A percentile compares a stretch with the other conserved stretches of the same genome.
Evolutionary conservation across 2,888 invertebrate genomes (phyloP).

Genomic region (Lacanobia wlatinum): DNA sequence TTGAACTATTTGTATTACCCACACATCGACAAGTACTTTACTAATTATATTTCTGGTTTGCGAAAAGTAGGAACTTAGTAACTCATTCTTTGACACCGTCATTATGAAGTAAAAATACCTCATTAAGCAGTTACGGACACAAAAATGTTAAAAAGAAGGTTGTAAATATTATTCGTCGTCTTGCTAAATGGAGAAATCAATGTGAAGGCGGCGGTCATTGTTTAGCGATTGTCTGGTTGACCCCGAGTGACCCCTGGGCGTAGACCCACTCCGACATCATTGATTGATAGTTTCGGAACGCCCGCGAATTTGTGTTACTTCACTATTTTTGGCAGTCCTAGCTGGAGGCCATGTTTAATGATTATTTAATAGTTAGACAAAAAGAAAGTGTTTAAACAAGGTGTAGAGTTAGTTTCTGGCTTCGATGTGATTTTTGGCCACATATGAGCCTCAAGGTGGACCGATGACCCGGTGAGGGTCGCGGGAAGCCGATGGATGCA

Average conservation of each 20-base stretch:
- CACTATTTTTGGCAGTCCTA: neutral
- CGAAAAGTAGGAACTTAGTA: neutral
- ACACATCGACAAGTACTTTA: no score
- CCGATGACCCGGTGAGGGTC: no score
- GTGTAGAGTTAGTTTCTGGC: neutral
- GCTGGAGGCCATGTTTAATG: conserved; percentile 29
- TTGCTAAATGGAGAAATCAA: conserved; percentile 55
- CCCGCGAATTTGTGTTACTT: neutral
- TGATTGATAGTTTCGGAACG: conserved; percentile 34
- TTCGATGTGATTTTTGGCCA: no score
- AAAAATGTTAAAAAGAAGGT: neutral
- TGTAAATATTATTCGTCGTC: conserved; percentile 1
- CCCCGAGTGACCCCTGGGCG: conserved; percentile 39
- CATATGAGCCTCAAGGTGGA: no score
- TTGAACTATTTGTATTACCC: no score
- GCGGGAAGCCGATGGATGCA: no score
- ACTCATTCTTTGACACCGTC: neutral
- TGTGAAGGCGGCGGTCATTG: conserved; percentile 47
- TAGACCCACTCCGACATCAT: neutral
- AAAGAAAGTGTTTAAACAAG: conserved; percentile 1
- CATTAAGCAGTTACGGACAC: neutral
- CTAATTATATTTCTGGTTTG: no score
- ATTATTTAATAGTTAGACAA: conserved; percentile 8
- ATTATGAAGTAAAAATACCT: neutral
- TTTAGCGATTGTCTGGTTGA: conserved; percentile 23